phyloP scores from a whole-genome alignment of 2,888 invertebrate species.

The Amaurobius ferox region DNA sequence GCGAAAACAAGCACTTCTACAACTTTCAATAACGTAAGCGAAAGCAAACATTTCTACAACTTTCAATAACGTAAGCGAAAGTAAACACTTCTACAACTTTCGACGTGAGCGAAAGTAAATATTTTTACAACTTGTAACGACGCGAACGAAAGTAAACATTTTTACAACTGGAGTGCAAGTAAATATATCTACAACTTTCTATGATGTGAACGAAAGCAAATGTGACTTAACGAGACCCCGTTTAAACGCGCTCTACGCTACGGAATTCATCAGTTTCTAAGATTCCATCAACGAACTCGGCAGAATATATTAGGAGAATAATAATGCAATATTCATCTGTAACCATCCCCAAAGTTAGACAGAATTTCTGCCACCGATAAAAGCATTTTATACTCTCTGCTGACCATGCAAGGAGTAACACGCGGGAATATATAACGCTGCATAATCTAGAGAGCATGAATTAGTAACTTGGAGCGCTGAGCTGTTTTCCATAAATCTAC shows the following conservation, averaged over 20 bases:
- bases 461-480: slow-evolving; percentile 23
- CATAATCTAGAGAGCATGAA: slow-evolving; percentile 45
- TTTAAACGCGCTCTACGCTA: not conserved
- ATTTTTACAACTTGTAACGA: no score
- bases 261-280: not conserved
- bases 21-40: no score
- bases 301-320: slow-evolving; percentile 9
- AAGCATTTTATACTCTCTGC: slow-evolving; percentile 3
- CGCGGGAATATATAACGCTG: slow-evolving; percentile 32
- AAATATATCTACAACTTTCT: no score
- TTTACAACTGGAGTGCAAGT: no score
- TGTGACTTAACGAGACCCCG: not conserved
- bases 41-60: no score
- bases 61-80: no score
- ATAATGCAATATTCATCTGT: slow-evolving; percentile 22
- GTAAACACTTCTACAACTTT: no score
- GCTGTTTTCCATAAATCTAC: slow-evolving; percentile 42
- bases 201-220: no score
- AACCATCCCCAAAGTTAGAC: not conserved
- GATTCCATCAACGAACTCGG: not conserved
- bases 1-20: no score
- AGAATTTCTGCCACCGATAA: not conserved
- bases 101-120: no score
- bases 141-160: no score
- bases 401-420: not conserved